These are phyloP conservation scores for Gambusia affinis DNA, from an alignment of 2,113 vertebrate genomes.

Conservation along the genomic window DNA sequence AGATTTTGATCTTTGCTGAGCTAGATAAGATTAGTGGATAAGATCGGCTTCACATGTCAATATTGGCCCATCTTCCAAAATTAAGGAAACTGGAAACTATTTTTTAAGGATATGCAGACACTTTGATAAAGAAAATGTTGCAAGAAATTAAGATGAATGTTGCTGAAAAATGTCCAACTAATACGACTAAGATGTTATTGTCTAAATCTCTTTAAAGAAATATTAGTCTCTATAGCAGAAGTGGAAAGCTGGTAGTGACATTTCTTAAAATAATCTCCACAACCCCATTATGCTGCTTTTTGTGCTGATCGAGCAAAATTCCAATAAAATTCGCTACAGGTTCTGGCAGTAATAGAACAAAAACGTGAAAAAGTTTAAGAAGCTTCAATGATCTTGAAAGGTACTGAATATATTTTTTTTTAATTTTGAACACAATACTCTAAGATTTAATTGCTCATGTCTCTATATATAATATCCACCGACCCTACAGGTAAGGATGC, in stretches of 20 bases:
- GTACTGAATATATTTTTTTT: not conserved
- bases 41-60: no score
- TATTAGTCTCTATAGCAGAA: not conserved
- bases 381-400: not conserved
- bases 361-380: not conserved
- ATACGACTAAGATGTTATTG: no score
- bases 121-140: no score
- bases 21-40: no score
- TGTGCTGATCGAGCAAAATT: not conserved
- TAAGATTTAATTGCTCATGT: constrained; percentile 3
- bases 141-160: no score
- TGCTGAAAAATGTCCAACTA: no score
- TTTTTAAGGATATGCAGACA: no score
- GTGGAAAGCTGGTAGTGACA: not conserved
- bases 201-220: not conserved
- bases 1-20: no score
- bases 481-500: constrained; percentile 5
- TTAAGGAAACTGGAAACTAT: no score
- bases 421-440: not conserved
- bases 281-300: not conserved
- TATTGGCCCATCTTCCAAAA: no score
- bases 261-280: not conserved
- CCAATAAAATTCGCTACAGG: not conserved
- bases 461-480: not conserved
- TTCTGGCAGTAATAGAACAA: not conserved